Evolutionary conservation across 1,140 invertebrate genomes (phyloP), one percentile per base, ranked within the genome.

Genomic region (Trichogramma pretiosum): DNA sequence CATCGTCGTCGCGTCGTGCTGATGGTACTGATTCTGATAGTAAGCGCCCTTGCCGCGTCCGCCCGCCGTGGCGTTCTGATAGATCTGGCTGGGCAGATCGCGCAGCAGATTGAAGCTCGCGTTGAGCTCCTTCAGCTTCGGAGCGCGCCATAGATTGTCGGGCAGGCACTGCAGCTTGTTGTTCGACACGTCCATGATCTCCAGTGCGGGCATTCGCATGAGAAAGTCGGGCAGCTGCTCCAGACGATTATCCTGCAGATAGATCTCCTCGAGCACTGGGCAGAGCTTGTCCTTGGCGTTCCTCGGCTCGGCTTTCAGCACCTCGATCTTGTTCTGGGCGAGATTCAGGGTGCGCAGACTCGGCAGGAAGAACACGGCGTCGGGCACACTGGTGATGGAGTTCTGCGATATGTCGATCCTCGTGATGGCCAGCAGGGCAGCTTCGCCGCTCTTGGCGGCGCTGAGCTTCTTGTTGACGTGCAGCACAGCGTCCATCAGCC

Each of bases 351-450:
- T 34, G 56, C 81, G 84, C 39, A 74, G 66, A 58, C 61, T 67
- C 39, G 64, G 66, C 46, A 98, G 73, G 55, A 87, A 80, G 63
- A 97, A 93, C 18, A 98, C 73, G 45, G 83, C 79, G 11, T 81
- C 63, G 0, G 95, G 95, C 47, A 98, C 65, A 13, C 79, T 73
- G 0, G 79, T 81, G 5, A 99, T 76, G 35, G 82, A 80, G 70
- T 98, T 98, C 56, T 86, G 84, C 3, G 94, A 96, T 11, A 99
- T 77, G 67, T 99, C 95, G 7, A 99, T 73, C 32, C 93, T 78
- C 0, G 95, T 99, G 17, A 99, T 87, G 0, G 93, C 90, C 54
- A 85, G 85, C 1, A 97, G 67, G 0, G 87, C 83, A 19, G 87
- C 71, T 50, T 82, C 78, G 52, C 81, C 81, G 49, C 82, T 82